These are phyloP conservation scores for Ptychoptera contaminata DNA, from an alignment of 2,888 invertebrate genomes.

Conservation along the genomic window DNA sequence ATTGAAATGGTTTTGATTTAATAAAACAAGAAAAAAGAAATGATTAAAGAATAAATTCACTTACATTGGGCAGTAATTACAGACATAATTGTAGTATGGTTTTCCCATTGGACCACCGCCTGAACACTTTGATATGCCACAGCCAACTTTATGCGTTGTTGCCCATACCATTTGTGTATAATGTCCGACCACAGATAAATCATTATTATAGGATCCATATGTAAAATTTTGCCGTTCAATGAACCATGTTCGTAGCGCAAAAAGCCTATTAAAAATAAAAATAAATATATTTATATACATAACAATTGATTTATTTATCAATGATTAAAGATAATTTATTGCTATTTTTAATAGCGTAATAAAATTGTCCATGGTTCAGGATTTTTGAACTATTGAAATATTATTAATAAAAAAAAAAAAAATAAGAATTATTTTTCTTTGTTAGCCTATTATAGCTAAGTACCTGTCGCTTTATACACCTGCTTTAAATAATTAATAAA, in stretches of 20 bases:
- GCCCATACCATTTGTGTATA: slow-evolving; percentile 79
- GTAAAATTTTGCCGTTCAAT: slow-evolving; percentile 58
- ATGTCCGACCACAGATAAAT: slow-evolving; percentile 51
- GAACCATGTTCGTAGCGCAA: slow-evolving; percentile 65
- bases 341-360: too few species aligned
- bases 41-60: slow-evolving; percentile 18
- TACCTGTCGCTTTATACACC: background rate
- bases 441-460: background rate
- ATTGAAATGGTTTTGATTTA: background rate
- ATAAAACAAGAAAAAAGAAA: background rate
- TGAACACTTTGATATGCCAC: slow-evolving; percentile 55
- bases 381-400: too few species aligned
- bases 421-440: background rate
- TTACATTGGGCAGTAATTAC: slow-evolving; percentile 75
- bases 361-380: too few species aligned
- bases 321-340: background rate
- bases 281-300: background rate
- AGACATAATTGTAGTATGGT: slow-evolving; percentile 63
- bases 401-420: too few species aligned
- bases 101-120: slow-evolving; percentile 39
- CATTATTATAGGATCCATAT: slow-evolving; percentile 43
- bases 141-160: slow-evolving; percentile 58
- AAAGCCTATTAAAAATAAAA: slow-evolving; percentile 40
- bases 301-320: background rate
- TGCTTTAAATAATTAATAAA: slow-evolving; percentile 3